These are phyloP conservation scores for Pelecanus crispus DNA, from an alignment of 2,113 vertebrate species.

Conservation along the genomic window DNA sequence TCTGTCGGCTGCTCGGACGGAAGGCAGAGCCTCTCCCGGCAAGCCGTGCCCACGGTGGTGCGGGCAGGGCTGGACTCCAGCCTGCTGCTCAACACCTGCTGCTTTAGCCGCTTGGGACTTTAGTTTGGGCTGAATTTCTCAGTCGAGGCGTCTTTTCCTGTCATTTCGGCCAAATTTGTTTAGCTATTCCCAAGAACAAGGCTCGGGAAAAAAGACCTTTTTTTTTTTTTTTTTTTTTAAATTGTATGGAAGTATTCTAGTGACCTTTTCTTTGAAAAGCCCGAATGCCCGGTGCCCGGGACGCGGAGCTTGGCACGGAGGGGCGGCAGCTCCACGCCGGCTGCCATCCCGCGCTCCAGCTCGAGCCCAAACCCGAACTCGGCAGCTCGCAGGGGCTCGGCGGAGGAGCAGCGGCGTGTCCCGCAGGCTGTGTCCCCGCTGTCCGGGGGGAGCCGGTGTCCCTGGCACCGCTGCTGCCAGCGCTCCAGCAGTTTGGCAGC, in stretches of 20 bases:
- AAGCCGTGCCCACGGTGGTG: neutral
- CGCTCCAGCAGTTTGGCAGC: fast-evolving
- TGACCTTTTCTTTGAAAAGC: neutral
- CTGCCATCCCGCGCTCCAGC: neutral
- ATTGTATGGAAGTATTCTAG: neutral
- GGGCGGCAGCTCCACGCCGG: neutral
- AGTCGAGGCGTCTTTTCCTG: neutral
- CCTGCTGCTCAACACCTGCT: neutral
- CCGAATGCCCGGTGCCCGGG: no score
- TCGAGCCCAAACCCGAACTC: neutral
- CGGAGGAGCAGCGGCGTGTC: neutral
- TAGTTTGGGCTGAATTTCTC: neutral
- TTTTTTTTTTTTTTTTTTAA: neutral
- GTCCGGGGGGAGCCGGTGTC: neutral
- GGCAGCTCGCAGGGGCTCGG: neutral
- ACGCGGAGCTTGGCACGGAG: neutral
- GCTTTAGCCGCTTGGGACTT: neutral
- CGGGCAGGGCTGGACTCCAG: neutral
- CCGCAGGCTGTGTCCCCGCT: fast-evolving
- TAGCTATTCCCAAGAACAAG: neutral
- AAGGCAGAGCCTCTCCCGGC: neutral
- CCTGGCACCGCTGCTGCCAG: no score
- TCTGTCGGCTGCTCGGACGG: neutral
- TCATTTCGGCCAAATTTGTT: neutral
- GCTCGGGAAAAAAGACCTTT: neutral